These are phyloP conservation scores for Synaphobranchus kaupii DNA, from an alignment of 2,797 vertebrate genomes.

Conservation along the genomic window DNA sequence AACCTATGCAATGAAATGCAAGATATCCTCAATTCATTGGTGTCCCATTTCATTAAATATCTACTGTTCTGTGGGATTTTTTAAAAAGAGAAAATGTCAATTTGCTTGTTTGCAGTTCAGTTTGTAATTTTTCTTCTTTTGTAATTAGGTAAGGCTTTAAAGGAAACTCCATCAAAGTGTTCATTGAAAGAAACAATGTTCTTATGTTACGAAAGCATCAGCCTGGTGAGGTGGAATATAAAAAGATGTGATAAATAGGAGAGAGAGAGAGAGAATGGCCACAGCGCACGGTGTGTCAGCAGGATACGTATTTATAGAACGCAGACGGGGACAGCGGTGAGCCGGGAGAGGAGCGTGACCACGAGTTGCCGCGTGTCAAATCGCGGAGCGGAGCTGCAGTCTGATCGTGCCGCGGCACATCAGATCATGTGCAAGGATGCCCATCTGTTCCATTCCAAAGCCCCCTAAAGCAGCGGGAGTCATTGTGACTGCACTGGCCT, in stretches of 20 bases:
- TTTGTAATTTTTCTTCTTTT: not conserved
- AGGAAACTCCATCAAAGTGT: not conserved
- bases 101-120: not conserved
- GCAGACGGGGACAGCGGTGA: slow-evolving; percentile 2
- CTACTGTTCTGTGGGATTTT: not conserved
- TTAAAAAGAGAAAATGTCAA: not conserved
- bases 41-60: not conserved
- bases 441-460: slow-evolving; percentile 11
- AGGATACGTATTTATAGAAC: slow-evolving; percentile 11
- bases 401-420: slow-evolving; percentile 9
- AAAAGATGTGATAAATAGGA: not conserved
- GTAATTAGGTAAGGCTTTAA: not conserved
- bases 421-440: not conserved
- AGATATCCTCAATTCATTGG: not conserved
- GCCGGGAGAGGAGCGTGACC: slow-evolving; percentile 6
- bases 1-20: not conserved
- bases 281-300: not conserved
- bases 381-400: not conserved
- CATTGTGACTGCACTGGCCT: not conserved
- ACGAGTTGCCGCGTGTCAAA: not conserved
- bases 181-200: not conserved
- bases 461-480: not conserved
- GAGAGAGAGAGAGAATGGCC: not conserved
- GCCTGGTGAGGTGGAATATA: not conserved
- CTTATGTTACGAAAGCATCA: not conserved